These are phyloP conservation scores for Drosophila tsacasi DNA, from an alignment of 1,140 invertebrate species.

Conservation along the genomic window DNA sequence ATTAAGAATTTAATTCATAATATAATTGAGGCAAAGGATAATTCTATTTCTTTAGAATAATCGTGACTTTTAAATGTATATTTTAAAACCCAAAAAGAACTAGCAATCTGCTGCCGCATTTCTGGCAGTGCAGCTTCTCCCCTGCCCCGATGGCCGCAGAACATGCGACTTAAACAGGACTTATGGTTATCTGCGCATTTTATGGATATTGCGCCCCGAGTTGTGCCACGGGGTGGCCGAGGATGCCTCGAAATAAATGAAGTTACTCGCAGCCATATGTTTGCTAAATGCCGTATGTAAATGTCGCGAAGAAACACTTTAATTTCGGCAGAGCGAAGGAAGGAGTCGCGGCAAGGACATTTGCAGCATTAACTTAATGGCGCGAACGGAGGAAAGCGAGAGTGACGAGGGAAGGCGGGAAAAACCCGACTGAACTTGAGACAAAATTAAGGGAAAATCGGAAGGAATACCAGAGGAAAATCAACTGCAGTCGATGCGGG, in stretches of 20 bases:
- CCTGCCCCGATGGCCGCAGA: constrained; percentile 31
- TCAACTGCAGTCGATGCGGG: constrained; percentile 9
- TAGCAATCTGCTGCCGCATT: neutral
- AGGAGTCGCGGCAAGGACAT: constrained; percentile 47
- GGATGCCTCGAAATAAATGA: constrained; percentile 66
- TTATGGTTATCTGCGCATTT: constrained; percentile 85
- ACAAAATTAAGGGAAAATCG: constrained; percentile 58
- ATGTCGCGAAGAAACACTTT: constrained; percentile 72
- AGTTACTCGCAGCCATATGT: constrained; percentile 76
- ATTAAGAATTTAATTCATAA: neutral
- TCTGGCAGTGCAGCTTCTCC: constrained; percentile 8
- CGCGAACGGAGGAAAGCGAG: constrained; percentile 56
- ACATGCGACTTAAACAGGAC: constrained; percentile 82
- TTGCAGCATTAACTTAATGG: constrained; percentile 58
- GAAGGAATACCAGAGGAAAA: constrained; percentile 22
- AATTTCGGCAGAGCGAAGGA: constrained; percentile 48
- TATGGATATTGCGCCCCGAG: constrained; percentile 80
- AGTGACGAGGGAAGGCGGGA: constrained; percentile 11
- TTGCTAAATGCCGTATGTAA: constrained; percentile 77
- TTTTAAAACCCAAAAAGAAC: too few species aligned
- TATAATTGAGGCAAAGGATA: neutral
- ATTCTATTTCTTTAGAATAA: neutral
- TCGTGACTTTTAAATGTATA: neutral
- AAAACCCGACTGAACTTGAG: constrained; percentile 58
- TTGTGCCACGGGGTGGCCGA: constrained; percentile 19